phyloP scores from a whole-genome alignment of 2,888 invertebrate species.

The Phorcus lineatus region DNA sequence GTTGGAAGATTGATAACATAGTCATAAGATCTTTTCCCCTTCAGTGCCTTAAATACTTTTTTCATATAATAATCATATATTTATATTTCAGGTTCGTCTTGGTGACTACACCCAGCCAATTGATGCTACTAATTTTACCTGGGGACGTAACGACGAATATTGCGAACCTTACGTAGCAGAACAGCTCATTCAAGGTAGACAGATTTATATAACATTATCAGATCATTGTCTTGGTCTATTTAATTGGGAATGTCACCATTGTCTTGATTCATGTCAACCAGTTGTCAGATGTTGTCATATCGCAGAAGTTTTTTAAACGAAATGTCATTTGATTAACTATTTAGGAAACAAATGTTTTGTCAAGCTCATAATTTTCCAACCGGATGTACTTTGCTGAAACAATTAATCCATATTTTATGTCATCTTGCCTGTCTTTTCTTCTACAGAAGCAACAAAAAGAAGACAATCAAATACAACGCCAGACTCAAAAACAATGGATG shows the following conservation, averaged over 20 bases:
- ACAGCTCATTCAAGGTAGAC: conserved; percentile 23
- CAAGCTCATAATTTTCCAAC: background rate
- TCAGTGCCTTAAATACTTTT: no score
- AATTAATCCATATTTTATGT: background rate
- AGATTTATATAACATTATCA: no score
- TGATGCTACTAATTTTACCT: conserved; percentile 35
- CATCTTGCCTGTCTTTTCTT: background rate
- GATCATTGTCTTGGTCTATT: no score
- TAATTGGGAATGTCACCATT: no score
- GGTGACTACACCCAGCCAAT: conserved; percentile 55
- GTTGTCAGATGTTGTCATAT: no score
- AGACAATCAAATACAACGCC: background rate
- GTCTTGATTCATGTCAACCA: no score
- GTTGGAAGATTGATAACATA: no score
- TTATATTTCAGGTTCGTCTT: conserved; percentile 33
- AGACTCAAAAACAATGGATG: background rate
- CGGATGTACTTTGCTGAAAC: background rate
- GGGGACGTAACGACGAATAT: conserved; percentile 27
- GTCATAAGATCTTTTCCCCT: no score
- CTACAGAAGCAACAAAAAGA: background rate
- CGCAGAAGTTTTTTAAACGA: no score
- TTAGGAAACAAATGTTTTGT: background rate
- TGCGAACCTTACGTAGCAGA: conserved; percentile 31
- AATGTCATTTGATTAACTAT: no score
- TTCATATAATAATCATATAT: no score